Evolutionary conservation across 30 jellyfish, hydroid and myxozoan genomes (phyloP), one percentile per base, ranked within the genome.

Genomic region (Haliclystus octoradiatus): DNA sequence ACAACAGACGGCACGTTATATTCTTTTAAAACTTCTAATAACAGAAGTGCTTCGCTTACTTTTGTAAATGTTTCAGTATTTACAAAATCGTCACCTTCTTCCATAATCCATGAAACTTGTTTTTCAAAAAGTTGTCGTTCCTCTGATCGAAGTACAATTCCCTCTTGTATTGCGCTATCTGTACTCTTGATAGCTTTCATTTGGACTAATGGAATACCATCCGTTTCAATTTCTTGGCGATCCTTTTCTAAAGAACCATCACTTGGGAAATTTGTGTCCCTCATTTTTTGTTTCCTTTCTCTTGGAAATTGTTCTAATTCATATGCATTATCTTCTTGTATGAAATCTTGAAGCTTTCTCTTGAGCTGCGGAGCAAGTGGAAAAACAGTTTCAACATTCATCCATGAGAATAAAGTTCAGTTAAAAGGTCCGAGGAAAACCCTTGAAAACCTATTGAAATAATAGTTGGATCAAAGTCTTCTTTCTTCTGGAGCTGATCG

Each of bases 71-170:
- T 73, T 50, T 91, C 99, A 34, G 93, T 91, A 61, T 75, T 83
- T 2, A 91, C 99, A 65, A 81, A 91, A 28, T 91, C 95, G 34
- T 91, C 99, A 3, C 99, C 99, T 33, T 83, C 95, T 29, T 85
- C 95, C 99, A 91, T 82, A 0, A 92, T 77, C 99, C 99, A 91
- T 5, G 79, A 46, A n/a, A 91, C 95, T 71, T 80, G 94, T 52
- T 83, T 91, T 68, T 82, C 95, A 60, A 91, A 91, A 29, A 35
- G 64, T 50, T 82, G 72, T 19, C 99, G 51, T 53, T 68, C 33
- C 34, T 82, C 92, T 9, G 66, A 15, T 23, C 62, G 65, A 12
- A 33, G 19, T 1, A 78, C 51, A 0, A 82, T 47, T 32, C 71
- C 60, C 23, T 34, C 61, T 30, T 77, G 66, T 31, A 60, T 35